Evolutionary conservation across 2,888 invertebrate genomes (phyloP).

Genomic region (Acleris literana): DNA sequence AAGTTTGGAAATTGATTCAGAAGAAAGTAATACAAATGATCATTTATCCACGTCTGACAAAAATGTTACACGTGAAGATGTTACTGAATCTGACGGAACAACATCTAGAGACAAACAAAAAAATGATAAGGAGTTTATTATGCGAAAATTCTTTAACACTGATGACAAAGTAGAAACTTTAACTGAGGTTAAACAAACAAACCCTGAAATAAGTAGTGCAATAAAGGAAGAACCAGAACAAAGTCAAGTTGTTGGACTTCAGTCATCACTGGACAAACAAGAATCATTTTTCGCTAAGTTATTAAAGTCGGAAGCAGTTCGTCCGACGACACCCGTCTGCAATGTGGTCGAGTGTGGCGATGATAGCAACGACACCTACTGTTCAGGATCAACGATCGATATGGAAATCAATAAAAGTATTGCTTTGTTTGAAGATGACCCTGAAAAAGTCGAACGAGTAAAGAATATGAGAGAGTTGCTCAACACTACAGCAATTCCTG

Average conservation of each 20-base stretch:
- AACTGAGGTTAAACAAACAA: slow-evolving; percentile 43
- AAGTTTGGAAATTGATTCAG: not conserved
- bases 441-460: slow-evolving; percentile 59
- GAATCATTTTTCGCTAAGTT: slow-evolving; percentile 79
- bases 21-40: not conserved
- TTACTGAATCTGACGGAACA: slow-evolving; percentile 3
- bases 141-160: slow-evolving; percentile 59
- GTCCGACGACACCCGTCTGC: slow-evolving; percentile 57
- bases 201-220: slow-evolving; percentile 14
- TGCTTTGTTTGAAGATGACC: slow-evolving; percentile 72
- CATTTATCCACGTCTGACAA: not conserved
- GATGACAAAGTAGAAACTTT: slow-evolving; percentile 39
- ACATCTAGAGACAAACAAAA: slow-evolving; percentile 41
- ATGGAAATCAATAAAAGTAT: slow-evolving; percentile 77
- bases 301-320: slow-evolving; percentile 44
- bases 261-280: slow-evolving; percentile 64
- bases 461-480: slow-evolving; percentile 65
- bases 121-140: slow-evolving; percentile 60
- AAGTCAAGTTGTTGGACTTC: slow-evolving; percentile 43
- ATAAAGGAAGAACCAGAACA: slow-evolving; percentile 21
- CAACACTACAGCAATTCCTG: slow-evolving; percentile 48
- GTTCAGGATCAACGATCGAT: slow-evolving; percentile 74
- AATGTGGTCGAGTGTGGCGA: slow-evolving; percentile 61
- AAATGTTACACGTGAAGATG: not conserved
- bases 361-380: slow-evolving; percentile 69